A percentile compares a stretch with the other conserved stretches of the same genome.
These are phyloP conservation scores for Melozone crissalis DNA, from an alignment of 2,113 vertebrate species.

Conservation along the genomic window DNA sequence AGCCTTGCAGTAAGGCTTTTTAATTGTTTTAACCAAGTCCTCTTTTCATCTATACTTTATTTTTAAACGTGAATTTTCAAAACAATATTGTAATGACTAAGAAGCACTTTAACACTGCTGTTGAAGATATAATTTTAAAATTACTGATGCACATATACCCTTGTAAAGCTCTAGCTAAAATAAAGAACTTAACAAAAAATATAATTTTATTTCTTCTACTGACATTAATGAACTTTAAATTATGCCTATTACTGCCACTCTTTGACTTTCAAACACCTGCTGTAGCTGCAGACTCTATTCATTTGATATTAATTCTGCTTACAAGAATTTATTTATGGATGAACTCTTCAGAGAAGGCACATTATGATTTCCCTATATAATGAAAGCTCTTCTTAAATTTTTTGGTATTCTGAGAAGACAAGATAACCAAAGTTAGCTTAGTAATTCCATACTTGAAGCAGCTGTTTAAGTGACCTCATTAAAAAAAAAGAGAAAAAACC, in stretches of 20 bases:
- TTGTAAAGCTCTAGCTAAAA: neutral
- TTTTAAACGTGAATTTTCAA: neutral
- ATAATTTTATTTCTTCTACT: neutral
- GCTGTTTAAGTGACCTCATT: constrained; percentile 8
- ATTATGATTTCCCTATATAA: constrained; percentile 13
- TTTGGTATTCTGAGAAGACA: constrained; percentile 24
- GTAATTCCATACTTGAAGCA: constrained; percentile 10
- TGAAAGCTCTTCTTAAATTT: neutral
- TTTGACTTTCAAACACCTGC: constrained; percentile 1
- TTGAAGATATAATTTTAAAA: neutral
- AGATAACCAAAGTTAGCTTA: constrained; percentile 17
- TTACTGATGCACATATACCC: neutral
- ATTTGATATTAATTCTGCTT: constrained; percentile 18
- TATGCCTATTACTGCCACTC: neutral
- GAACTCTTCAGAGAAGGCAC: constrained; percentile 19
- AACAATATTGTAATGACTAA: neutral
- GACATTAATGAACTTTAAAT: neutral
- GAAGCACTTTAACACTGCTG: neutral
- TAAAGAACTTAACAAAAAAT: neutral
- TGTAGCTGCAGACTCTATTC: neutral
- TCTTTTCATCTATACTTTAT: neutral
- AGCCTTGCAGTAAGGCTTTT: neutral
- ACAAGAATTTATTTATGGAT: constrained; percentile 34
- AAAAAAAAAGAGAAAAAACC: neutral
- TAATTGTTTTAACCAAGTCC: neutral